Evolutionary conservation across 2,113 vertebrate species (phyloP).

Genomic region (Scartelaos histophorus): DNA sequence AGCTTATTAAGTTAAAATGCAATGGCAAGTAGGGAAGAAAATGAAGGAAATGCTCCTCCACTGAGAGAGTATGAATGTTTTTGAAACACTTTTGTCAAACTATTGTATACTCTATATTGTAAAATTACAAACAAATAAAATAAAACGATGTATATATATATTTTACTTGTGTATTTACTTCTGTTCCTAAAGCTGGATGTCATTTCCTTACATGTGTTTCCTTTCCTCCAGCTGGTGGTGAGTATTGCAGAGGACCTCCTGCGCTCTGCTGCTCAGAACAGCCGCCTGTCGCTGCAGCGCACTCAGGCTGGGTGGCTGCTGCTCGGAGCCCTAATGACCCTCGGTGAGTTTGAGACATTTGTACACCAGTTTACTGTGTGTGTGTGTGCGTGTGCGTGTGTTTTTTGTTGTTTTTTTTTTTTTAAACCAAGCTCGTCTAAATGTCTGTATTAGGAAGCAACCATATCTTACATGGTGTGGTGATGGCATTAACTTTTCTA

Average conservation of each 20-base stretch:
- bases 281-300: constrained; percentile 92
- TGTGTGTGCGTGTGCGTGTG: too few species aligned
- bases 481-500: too few species aligned
- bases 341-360: constrained; percentile 77
- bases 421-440: background rate
- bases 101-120: too few species aligned
- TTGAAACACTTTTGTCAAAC: too few species aligned
- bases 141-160: too few species aligned
- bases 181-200: background rate
- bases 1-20: too few species aligned
- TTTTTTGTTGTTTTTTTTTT: background rate
- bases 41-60: too few species aligned
- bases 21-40: too few species aligned
- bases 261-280: constrained; percentile 94
- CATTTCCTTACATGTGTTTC: background rate
- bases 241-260: constrained; percentile 97
- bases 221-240: constrained; percentile 87
- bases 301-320: constrained; percentile 98
- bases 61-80: too few species aligned
- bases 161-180: background rate
- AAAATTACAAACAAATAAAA: too few species aligned
- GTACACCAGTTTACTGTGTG: background rate
- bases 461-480: too few species aligned
- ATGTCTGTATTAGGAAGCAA: too few species aligned
- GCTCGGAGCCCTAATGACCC: constrained; percentile 96